Percentiles rank a stretch among this genome's conserved stretches.
Evolutionary conservation across 2,113 vertebrate genomes (phyloP).

Genomic region (Pelecanoides urinatrix): DNA sequence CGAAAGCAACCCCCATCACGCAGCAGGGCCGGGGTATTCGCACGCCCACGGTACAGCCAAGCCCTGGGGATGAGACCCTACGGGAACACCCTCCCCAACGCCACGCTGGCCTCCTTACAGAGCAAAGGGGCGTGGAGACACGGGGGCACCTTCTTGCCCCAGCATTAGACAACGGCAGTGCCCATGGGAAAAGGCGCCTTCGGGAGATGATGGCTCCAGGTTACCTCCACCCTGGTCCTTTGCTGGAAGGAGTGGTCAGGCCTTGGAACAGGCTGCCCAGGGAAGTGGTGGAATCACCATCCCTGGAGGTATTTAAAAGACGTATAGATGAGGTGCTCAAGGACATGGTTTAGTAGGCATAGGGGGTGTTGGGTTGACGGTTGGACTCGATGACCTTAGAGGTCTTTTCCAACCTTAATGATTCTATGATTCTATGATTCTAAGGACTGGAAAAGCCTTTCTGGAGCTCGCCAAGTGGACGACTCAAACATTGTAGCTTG

Average conservation of each 20-base stretch:
- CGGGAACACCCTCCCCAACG: not conserved
- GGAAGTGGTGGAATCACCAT: too few species aligned
- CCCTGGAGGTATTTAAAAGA: too few species aligned
- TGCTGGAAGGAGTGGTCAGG: too few species aligned
- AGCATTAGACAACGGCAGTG: not conserved
- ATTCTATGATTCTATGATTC: too few species aligned
- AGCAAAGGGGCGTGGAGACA: not conserved
- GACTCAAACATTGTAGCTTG: not conserved
- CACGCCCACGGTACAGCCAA: not conserved
- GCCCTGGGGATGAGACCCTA: not conserved
- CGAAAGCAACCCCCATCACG: not conserved
- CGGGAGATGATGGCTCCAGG: not conserved
- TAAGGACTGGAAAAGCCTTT: not conserved
- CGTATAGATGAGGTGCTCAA: too few species aligned
- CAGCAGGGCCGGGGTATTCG: not conserved
- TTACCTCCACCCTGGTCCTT: not conserved
- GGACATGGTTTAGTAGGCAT: too few species aligned
- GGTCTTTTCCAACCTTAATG: too few species aligned
- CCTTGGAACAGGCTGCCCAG: too few species aligned
- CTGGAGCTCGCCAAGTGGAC: not conserved
- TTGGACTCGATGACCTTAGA: too few species aligned
- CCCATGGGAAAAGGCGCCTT: not conserved
- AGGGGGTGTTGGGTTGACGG: too few species aligned
- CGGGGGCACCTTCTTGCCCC: not conserved
- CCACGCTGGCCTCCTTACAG: accelerated